Evolutionary conservation across 1,140 invertebrate species (phyloP).

Genomic region (Drosophila insularis): DNA sequence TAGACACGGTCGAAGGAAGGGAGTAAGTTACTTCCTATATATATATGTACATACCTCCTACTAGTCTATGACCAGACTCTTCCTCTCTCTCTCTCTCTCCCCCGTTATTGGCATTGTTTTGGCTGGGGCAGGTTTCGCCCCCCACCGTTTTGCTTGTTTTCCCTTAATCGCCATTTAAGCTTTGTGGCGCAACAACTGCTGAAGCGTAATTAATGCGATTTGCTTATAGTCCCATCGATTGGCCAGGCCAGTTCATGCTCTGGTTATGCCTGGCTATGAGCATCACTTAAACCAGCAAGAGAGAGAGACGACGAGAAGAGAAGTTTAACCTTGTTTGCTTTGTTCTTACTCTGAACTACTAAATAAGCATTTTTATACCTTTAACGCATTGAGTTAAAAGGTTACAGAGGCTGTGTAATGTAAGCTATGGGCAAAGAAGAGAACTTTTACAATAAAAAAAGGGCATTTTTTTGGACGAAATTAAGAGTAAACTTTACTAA

Average conservation of each 20-base stretch:
- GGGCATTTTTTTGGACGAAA: too few relatives aligned
- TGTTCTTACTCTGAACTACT: slow-evolving; percentile 53
- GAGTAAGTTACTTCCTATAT: slow-evolving; percentile 11
- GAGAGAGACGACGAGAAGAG: too few relatives aligned
- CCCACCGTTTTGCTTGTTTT: slow-evolving; percentile 7
- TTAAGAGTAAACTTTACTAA: too few relatives aligned
- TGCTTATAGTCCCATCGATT: slow-evolving; percentile 76
- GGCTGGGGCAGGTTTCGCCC: not conserved
- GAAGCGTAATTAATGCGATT: slow-evolving; percentile 79
- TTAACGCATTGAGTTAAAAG: not conserved
- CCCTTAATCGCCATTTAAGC: slow-evolving; percentile 72
- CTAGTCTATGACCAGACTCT: not conserved
- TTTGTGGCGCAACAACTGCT: slow-evolving; percentile 78
- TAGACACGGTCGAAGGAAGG: not conserved
- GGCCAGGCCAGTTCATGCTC: slow-evolving; percentile 45
- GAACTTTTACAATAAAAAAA: not conserved
- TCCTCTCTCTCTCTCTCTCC: not conserved
- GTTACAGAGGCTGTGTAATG: not conserved
- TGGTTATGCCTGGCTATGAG: slow-evolving; percentile 23
- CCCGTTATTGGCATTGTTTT: slow-evolving; percentile 16
- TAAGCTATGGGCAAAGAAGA: too few relatives aligned
- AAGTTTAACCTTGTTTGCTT: slow-evolving; percentile 34
- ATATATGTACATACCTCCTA: slow-evolving; percentile 24
- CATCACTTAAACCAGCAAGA: not conserved
- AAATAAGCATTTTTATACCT: slow-evolving; percentile 45